Conservation (phyloP, 2,797 vertebrate species). For the Alca torda region DNA sequence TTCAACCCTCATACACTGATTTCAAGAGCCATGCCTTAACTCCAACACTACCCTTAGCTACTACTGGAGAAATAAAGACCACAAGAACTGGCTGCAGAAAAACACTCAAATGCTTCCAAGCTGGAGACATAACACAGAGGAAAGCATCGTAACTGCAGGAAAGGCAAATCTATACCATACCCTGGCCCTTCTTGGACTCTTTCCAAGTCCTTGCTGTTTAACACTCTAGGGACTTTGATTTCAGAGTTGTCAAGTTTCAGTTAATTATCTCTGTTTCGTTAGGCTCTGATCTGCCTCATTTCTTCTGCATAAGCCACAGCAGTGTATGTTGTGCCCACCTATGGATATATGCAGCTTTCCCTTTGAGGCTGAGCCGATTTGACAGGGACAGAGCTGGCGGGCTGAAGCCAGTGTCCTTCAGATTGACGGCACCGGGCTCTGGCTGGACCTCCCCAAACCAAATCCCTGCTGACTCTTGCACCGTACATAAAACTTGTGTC, state of each 20-base stretch:
- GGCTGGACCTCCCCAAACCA: neutral
- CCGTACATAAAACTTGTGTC: neutral
- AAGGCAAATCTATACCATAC: neutral
- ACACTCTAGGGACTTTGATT: neutral
- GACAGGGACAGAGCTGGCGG: neutral
- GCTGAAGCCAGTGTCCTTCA: neutral
- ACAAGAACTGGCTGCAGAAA: neutral
- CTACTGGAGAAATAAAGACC: neutral
- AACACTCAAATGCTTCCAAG: neutral
- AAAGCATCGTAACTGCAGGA: neutral
- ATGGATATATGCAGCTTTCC: neutral
- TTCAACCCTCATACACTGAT: rapidly evolving
- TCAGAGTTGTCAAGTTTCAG: neutral
- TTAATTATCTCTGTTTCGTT: neutral
- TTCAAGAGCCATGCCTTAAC: neutral
- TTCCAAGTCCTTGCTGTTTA: neutral
- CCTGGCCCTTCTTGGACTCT: neutral
- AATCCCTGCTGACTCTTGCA: neutral
- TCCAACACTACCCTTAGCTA: neutral
- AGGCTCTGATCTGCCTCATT: neutral
- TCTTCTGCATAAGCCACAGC: neutral
- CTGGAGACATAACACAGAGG: neutral
- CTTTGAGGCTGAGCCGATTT: rapidly evolving
- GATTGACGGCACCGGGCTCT: rapidly evolving
- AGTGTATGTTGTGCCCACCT: neutral